Percentiles rank a stretch among this genome's conserved stretches.
phyloP scores from a whole-genome alignment of 1,140 invertebrate genomes.

The Sogatella furcifera region DNA sequence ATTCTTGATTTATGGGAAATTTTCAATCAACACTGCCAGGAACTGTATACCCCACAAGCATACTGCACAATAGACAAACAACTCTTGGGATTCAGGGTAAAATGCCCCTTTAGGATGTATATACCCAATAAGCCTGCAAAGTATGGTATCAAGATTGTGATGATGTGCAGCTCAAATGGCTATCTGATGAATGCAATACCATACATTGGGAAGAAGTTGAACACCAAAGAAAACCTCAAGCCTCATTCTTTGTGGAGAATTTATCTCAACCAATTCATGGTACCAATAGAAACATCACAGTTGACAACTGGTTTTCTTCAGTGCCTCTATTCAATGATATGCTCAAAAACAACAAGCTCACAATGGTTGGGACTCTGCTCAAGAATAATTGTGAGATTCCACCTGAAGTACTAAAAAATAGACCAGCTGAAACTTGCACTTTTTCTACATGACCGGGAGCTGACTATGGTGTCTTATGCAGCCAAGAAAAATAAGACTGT shows the following conservation, averaged over 20 bases:
- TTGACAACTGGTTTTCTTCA: slow-evolving; percentile 22
- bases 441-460: slow-evolving; percentile 27
- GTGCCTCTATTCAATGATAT: slow-evolving; percentile 12
- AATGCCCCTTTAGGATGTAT: slow-evolving; percentile 31
- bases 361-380: slow-evolving; percentile 17
- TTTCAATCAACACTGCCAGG: slow-evolving; percentile 11
- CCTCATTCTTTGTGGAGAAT: neutral
- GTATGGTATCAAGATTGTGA: slow-evolving; percentile 35
- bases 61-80: slow-evolving; percentile 3
- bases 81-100: slow-evolving; percentile 19
- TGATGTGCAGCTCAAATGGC: slow-evolving; percentile 25
- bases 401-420: slow-evolving; percentile 3
- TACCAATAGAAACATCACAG: slow-evolving; percentile 11
- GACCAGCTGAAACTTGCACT: slow-evolving; percentile 13
- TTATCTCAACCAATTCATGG: neutral
- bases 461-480: slow-evolving; percentile 30
- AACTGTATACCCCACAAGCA: slow-evolving; percentile 5
- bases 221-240: neutral
- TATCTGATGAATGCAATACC: slow-evolving; percentile 25
- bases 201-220: slow-evolving; percentile 20
- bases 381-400: slow-evolving; percentile 19
- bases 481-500: slow-evolving; percentile 26
- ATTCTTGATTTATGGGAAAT: slow-evolving; percentile 16
- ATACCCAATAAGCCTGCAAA: slow-evolving; percentile 37
- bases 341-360: slow-evolving; percentile 14